Percentiles rank a stretch among this genome's conserved stretches.
phyloP scores from a whole-genome alignment of 2,888 invertebrate species.

The Drosophila leonis region DNA sequence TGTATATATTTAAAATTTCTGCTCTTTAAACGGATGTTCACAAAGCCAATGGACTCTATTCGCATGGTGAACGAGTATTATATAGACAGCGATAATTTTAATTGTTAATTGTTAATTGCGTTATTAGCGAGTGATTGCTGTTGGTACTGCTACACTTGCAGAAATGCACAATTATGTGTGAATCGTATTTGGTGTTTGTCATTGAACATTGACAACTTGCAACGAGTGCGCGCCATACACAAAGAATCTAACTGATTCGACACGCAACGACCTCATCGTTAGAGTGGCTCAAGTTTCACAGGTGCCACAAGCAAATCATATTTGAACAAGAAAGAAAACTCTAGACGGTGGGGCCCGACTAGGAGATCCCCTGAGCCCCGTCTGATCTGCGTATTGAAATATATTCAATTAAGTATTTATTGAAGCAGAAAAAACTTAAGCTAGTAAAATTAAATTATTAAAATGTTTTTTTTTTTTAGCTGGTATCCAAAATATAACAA shows the following conservation, averaged over 20 bases:
- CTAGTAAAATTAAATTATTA: too few species aligned
- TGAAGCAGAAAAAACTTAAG: too few species aligned
- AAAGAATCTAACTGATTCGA: not conserved
- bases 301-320: not conserved
- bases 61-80: not conserved
- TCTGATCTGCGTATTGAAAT: too few species aligned
- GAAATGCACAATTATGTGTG: conserved; percentile 7
- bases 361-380: too few species aligned
- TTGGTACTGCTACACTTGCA: conserved; percentile 34
- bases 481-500: too few species aligned
- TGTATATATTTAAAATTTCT: too few species aligned
- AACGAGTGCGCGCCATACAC: conserved; percentile 7
- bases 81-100: not conserved
- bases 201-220: conserved; percentile 51
- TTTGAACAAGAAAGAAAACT: too few species aligned
- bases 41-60: not conserved
- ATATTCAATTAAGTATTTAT: too few species aligned
- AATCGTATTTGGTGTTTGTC: conserved; percentile 61
- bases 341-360: too few species aligned
- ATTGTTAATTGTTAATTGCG: conserved; percentile 13
- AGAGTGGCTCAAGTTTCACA: conserved; percentile 49
- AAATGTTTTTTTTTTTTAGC: too few species aligned
- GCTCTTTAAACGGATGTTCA: not conserved
- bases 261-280: conserved; percentile 48
- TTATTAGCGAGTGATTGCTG: conserved; percentile 34